Percentiles rank a stretch among this genome's conserved stretches.
phyloP scores from a whole-genome alignment of 2,888 invertebrate species.

The Matsumyia berberina region DNA sequence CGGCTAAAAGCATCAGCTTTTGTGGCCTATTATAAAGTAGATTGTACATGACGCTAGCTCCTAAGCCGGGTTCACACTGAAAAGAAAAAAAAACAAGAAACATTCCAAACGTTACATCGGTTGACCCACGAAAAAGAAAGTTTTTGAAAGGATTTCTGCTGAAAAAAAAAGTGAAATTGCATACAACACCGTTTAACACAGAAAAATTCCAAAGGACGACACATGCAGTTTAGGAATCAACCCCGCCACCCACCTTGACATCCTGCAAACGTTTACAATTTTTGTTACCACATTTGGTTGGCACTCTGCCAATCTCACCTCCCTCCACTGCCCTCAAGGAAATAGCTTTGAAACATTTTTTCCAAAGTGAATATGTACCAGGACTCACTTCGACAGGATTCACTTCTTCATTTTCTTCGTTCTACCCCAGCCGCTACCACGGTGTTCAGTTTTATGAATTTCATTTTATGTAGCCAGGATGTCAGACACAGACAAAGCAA shows the following conservation, averaged over 20 bases:
- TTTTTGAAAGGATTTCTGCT: conserved; percentile 8
- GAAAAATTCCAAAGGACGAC: conserved; percentile 11
- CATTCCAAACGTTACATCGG: conserved; percentile 26
- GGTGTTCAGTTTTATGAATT: conserved; percentile 51
- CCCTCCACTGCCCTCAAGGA: neutral
- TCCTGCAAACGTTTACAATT: conserved; percentile 30
- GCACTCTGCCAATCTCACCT: conserved; percentile 43
- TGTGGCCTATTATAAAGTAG: conserved; percentile 97
- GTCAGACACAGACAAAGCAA: conserved; percentile 51
- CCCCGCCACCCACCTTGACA: neutral
- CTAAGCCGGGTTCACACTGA: conserved; percentile 99
- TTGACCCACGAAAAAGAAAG: conserved; percentile 26
- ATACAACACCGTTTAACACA: neutral
- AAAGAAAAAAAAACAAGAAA: conserved; percentile 81
- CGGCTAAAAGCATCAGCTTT: conserved; percentile 96
- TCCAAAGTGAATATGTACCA: conserved; percentile 22
- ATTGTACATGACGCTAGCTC: conserved; percentile 99
- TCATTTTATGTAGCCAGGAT: conserved; percentile 50
- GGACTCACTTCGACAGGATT: conserved; percentile 39
- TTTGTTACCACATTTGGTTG: conserved; percentile 47
- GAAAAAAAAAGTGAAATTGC: no score
- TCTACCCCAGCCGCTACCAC: neutral
- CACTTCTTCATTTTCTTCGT: conserved; percentile 3
- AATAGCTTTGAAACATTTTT: conserved; percentile 10
- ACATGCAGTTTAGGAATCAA: neutral